Base-by-base conservation (phyloP, 2,888 invertebrate species). In the Clunio marinus region DNA sequence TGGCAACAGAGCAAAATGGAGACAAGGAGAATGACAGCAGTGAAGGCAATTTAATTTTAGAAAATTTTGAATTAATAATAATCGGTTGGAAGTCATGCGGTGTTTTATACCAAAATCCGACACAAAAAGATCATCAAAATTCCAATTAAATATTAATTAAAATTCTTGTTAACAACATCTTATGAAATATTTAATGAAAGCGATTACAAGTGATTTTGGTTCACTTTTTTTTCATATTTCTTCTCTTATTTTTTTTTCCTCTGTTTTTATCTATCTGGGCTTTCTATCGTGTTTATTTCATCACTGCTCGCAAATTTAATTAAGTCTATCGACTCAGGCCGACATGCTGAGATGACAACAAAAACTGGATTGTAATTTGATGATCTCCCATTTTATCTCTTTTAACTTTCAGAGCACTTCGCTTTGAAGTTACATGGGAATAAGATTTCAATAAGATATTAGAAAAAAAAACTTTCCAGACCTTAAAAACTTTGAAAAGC, bases 81-180 rank as follows among this genome's bases (percentile, higher is more conserved):
- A n/a, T n/a, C n/a, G n/a, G n/a, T n/a, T n/a, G n/a, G n/a, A n/a
- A n/a, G n/a, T n/a, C n/a, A n/a, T n/a, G n/a, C n/a, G n/a, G n/a
- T n/a, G n/a, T n/a, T n/a, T n/a, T n/a, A n/a, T n/a, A n/a, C n/a
- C n/a, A n/a, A n/a, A n/a, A n/a, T n/a, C n/a, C n/a, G n/a, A n/a
- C n/a, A n/a, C n/a, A 32, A n/a, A 41, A 41, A n/a, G 10, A n/a
- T 3, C 41, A n/a, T 32, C 8, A 35, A 55, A 35, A 59, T 32
- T 59, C 32, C 13, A 59, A 59, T 59, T 59, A 59, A 27, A 25
- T 41, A 41, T 62, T 62, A 62, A 62, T 62, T 62, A 62, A 62
- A 62, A 62, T 62, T 62, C 62, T 15, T 41, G n/a, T 62, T 41
- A 37, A 41, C 37, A n/a, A n/a, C n/a, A 24, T 28, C 15, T 17